Percentiles rank a stretch among this genome's conserved stretches.
Evolutionary conservation across 2,797 vertebrate species (phyloP).

Genomic region (Anguilla anguilla): DNA sequence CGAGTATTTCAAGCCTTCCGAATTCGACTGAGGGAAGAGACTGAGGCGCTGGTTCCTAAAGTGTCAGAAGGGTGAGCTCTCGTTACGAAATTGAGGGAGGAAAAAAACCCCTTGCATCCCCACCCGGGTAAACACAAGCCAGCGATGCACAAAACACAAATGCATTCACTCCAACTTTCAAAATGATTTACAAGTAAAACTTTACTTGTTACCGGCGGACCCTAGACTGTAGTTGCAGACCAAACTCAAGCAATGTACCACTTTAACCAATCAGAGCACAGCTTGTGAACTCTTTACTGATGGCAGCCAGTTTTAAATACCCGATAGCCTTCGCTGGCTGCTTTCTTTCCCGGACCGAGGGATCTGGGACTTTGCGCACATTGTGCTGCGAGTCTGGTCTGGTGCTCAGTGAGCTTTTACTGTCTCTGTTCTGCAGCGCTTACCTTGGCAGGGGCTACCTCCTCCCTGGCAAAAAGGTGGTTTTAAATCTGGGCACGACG

Average conservation of each 20-base stretch:
- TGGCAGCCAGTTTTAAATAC: background rate
- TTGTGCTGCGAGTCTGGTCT: background rate
- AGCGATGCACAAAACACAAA: background rate
- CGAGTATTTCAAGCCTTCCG: conserved; percentile 63
- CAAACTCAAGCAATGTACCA: background rate
- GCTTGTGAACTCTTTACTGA: background rate
- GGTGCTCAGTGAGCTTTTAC: background rate
- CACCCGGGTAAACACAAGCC: background rate
- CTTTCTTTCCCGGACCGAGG: background rate
- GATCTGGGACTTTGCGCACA: background rate
- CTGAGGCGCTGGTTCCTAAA: too few relatives aligned
- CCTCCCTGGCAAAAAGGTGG: background rate
- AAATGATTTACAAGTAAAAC: background rate
- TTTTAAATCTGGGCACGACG: background rate
- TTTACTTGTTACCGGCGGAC: background rate
- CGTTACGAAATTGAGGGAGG: background rate
- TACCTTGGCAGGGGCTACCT: background rate
- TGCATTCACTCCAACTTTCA: background rate
- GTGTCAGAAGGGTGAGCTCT: background rate
- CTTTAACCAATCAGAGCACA: background rate
- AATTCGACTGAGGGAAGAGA: conserved; percentile 43
- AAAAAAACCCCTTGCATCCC: background rate
- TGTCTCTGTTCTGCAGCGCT: background rate
- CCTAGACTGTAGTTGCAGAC: background rate
- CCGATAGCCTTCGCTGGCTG: background rate